Percentiles rank a stretch among this genome's conserved stretches.
These are phyloP conservation scores for Heliconius erato DNA, from an alignment of 2,888 invertebrate species.

Conservation along the genomic window DNA sequence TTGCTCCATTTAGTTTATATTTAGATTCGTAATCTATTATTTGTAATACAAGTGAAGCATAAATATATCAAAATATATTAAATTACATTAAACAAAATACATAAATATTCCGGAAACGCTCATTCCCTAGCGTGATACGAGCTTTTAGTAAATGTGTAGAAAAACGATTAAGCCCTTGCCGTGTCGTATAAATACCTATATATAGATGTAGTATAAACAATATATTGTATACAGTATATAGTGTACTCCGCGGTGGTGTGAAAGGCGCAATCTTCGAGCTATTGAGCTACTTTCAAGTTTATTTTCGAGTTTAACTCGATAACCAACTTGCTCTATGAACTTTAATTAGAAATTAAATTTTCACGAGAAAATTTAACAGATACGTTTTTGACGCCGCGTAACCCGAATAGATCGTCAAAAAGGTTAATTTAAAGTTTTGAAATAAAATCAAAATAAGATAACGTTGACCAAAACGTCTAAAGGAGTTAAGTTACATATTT, in stretches of 20 bases:
- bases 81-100: neutral
- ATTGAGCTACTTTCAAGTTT: constrained; percentile 35
- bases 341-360: constrained; percentile 29
- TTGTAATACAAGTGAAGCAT: neutral
- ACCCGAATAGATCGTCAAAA: constrained; percentile 1
- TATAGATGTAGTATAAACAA: neutral
- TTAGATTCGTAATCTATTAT: neutral
- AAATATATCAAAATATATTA: too few species aligned
- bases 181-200: neutral
- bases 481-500: neutral
- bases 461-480: neutral
- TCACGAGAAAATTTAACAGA: neutral
- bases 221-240: neutral
- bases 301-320: constrained; percentile 26
- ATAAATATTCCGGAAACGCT: neutral
- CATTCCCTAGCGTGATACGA: constrained; percentile 3
- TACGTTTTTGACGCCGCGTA: neutral
- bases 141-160: constrained; percentile 18
- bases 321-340: constrained; percentile 23
- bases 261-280: constrained; percentile 16
- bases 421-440: constrained; percentile 1
- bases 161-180: constrained; percentile 10
- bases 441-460: constrained; percentile 8
- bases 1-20: neutral
- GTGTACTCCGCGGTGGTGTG: neutral